Conservation (phyloP, 2,888 invertebrate species). For the Mythimna pallens region DNA sequence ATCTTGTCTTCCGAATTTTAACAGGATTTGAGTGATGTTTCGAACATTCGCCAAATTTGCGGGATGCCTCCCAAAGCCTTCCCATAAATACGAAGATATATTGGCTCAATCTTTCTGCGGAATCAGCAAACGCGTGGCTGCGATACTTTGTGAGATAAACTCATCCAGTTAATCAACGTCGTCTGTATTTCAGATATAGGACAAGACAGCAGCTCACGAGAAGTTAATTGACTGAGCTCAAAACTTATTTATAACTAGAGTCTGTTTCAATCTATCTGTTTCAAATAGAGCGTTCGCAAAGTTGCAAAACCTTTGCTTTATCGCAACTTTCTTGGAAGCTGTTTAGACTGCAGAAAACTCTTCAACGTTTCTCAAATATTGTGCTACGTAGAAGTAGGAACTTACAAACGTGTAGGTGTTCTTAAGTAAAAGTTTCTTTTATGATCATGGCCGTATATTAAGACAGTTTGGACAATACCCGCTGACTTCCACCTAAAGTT, state of each 20-base stretch:
- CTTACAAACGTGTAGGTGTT: constrained; percentile 5
- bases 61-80: constrained; percentile 63
- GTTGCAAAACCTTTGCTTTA: constrained; percentile 34
- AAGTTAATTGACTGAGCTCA: constrained; percentile 47
- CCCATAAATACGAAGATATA: constrained; percentile 74
- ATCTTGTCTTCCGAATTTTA: constrained; percentile 84
- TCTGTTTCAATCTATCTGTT: constrained; percentile 39
- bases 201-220: constrained; percentile 42
- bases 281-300: constrained; percentile 40
- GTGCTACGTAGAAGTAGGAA: neutral
- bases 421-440: constrained; percentile 24
- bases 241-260: constrained; percentile 54
- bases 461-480: constrained; percentile 41
- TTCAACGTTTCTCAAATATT: constrained; percentile 23
- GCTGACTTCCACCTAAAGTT: constrained; percentile 37
- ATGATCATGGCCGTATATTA: constrained; percentile 21
- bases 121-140: constrained; percentile 49
- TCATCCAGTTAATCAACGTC: constrained; percentile 57
- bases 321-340: constrained; percentile 41
- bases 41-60: constrained; percentile 68
- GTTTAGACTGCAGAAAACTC: constrained; percentile 35
- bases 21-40: constrained; percentile 84
- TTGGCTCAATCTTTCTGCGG: constrained; percentile 67
- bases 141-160: constrained; percentile 60
- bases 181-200: constrained; percentile 43